Evolutionary conservation across 2,113 vertebrate species (phyloP).

Genomic region (Benitochromis conjunctus): DNA sequence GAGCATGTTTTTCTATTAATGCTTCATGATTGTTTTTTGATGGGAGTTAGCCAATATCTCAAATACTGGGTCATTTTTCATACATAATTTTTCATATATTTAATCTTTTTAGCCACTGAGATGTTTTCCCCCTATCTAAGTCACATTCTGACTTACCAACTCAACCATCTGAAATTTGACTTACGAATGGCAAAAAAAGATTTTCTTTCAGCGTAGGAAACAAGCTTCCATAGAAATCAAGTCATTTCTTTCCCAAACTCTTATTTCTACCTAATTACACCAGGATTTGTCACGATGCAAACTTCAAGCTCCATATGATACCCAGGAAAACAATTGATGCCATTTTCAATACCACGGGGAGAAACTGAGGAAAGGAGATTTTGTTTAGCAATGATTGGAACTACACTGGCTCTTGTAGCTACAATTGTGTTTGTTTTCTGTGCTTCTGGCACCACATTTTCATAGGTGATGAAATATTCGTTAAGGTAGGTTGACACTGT

Average conservation of each 20-base stretch:
- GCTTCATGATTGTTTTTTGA: background rate
- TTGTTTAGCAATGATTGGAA: background rate
- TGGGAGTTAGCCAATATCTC: background rate
- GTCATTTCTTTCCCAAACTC: background rate
- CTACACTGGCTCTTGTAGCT: background rate
- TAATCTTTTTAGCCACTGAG: background rate
- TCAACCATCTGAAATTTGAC: background rate
- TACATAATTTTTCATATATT: background rate
- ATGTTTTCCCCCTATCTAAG: background rate
- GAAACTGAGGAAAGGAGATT: background rate
- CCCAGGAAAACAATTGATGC: background rate
- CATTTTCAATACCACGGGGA: background rate
- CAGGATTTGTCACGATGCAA: background rate
- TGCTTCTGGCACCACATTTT: background rate
- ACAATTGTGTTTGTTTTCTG: background rate
- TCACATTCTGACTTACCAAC: background rate
- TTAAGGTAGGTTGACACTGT: background rate
- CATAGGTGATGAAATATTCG: background rate
- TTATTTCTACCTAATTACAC: background rate
- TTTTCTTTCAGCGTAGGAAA: background rate
- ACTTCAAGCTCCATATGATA: background rate
- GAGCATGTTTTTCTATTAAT: background rate
- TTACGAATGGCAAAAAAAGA: accelerated
- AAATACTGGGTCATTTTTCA: accelerated
- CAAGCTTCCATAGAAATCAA: background rate